Conservation (phyloP, 2,888 invertebrate genomes). For the Noctua janthina region DNA sequence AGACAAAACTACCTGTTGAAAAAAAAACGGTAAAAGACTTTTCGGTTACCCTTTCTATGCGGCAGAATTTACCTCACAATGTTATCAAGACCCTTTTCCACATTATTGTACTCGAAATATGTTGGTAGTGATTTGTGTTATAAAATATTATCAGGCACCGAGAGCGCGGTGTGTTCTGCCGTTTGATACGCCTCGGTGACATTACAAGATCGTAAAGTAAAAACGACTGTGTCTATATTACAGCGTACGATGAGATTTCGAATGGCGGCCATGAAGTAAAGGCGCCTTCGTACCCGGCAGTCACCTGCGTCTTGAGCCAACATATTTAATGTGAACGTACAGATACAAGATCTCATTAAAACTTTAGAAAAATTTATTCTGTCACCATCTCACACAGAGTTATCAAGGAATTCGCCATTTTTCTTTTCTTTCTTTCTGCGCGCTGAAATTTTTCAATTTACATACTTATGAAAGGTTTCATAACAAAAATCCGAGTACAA, state of each 20-base stretch:
- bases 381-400: conserved; percentile 72
- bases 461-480: conserved; percentile 81
- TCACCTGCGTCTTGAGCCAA: conserved; percentile 76
- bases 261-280: conserved; percentile 80
- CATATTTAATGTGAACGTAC: conserved; percentile 77
- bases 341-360: conserved; percentile 77
- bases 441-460: conserved; percentile 80
- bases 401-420: conserved; percentile 73
- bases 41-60: conserved; percentile 11
- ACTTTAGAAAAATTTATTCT: conserved; percentile 70
- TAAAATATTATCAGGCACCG: conserved; percentile 65
- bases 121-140: conserved; percentile 53
- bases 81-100: conserved; percentile 43
- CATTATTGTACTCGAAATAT: conserved; percentile 37
- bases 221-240: conserved; percentile 75
- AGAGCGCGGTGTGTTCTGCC: conserved; percentile 47
- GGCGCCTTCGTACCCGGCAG: conserved; percentile 72
- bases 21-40: conserved; percentile 29
- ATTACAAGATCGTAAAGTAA: conserved; percentile 82
- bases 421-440: conserved; percentile 74
- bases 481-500: conserved; percentile 76
- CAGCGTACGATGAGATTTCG: conserved; percentile 77
- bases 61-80: conserved; percentile 32
- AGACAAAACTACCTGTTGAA: conserved; percentile 1
- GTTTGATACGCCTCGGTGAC: conserved; percentile 70